Conservation (phyloP, 2,888 invertebrate species). For the Eupithecia pulchellata region DNA sequence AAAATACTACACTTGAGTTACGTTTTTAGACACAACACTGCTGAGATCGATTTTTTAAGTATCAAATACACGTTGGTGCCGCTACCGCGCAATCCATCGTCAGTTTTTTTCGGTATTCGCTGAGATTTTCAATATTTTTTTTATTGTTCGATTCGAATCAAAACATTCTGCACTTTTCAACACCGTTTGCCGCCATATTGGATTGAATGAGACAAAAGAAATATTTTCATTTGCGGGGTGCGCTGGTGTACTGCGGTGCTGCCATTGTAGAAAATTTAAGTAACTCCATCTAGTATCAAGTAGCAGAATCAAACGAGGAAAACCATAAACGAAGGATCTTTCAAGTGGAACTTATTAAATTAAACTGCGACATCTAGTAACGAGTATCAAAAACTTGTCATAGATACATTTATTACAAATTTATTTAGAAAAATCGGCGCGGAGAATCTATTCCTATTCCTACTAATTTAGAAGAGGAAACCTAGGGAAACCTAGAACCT, state of each 20-base stretch:
- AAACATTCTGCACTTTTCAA: conserved; percentile 83
- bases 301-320: neutral
- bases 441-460: too few relatives aligned
- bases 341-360: neutral
- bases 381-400: neutral
- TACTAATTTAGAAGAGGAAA: too few relatives aligned
- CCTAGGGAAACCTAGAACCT: too few relatives aligned
- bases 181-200: conserved; percentile 84
- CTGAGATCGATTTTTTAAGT: conserved; percentile 55
- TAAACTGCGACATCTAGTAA: neutral
- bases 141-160: conserved; percentile 77
- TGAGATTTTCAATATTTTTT: conserved; percentile 58
- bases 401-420: too few relatives aligned
- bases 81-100: conserved; percentile 64
- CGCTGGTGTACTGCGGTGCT: conserved; percentile 53
- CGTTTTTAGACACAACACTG: conserved; percentile 62
- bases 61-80: conserved; percentile 62
- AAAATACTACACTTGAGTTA: conserved; percentile 58
- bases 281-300: conserved; percentile 44
- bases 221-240: conserved; percentile 56
- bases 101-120: conserved; percentile 37
- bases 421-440: too few relatives aligned
- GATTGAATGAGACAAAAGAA: conserved; percentile 79
- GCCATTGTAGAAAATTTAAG: conserved; percentile 51
- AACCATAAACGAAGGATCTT: neutral